Conservation (phyloP, 2,113 vertebrate genomes). For the Heterotilapia buettikoferi region DNA sequence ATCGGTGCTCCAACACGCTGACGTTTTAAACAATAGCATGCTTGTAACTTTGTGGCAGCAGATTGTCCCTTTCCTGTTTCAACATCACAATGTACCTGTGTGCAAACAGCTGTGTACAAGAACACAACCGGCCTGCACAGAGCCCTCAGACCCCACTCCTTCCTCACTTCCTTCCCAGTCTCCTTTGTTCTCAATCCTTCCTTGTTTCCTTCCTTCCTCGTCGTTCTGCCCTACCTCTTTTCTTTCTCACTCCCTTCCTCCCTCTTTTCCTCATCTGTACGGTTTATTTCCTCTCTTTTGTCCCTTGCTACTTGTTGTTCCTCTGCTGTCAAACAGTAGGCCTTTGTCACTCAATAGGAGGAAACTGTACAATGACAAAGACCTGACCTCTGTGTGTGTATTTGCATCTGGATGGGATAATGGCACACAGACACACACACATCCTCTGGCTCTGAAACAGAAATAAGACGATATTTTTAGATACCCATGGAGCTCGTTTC, state of each 20-base stretch:
- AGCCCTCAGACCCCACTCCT: background rate
- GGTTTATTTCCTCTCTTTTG: slow-evolving; percentile 51
- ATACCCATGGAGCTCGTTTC: background rate
- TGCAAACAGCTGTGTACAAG: background rate
- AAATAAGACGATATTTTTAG: slow-evolving; percentile 38
- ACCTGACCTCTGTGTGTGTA: background rate
- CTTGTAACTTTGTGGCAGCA: background rate
- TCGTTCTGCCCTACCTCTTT: background rate
- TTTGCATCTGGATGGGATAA: slow-evolving; percentile 1
- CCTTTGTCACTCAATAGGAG: slow-evolving; percentile 51
- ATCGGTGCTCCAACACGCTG: background rate
- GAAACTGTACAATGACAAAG: slow-evolving; percentile 47
- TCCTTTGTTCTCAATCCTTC: background rate
- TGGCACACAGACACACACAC: background rate
- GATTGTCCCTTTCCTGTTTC: background rate
- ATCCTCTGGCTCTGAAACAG: slow-evolving; percentile 1
- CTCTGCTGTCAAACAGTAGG: slow-evolving; percentile 18
- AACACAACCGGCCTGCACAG: background rate
- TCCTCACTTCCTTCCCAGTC: background rate
- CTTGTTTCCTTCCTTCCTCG: background rate
- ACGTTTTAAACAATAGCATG: background rate
- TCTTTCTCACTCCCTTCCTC: background rate
- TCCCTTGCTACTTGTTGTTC: slow-evolving; percentile 24
- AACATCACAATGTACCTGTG: background rate
- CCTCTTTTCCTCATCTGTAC: background rate